Evolutionary conservation across 2,113 vertebrate species (phyloP), one percentile per base, ranked within the genome.

Genomic region (Hirundichthys speculiger): DNA sequence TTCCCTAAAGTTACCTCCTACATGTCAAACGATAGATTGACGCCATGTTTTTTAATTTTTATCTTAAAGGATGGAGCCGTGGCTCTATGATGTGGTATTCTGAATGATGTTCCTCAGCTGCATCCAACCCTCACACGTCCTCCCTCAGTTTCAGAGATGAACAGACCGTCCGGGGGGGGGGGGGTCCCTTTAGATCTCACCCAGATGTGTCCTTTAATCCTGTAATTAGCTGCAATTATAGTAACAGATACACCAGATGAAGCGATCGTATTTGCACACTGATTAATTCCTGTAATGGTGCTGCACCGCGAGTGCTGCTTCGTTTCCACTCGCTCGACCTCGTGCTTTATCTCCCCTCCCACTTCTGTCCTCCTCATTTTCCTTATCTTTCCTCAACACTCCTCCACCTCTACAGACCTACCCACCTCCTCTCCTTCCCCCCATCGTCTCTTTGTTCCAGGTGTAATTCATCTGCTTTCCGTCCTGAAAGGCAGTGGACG

Each of bases 191-290:
- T 43, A 80, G 76, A 79, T 82, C 83, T 70, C 67, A 21, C 65
- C 63, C 79, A 85, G 81, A 80, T 83, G 75, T 66, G 69, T 74
- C 65, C 81, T 89, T 89, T 87, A 86, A 84, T 87, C 83, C 61
- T 64, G 77, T 69, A 84, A 87, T 87, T 84, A 89, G 60, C 75
- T 58, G 51, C 69, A 89, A 87, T 89, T 84, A 89, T 4, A 39
- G 76, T 67, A 73, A 76, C 55, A 55, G 74, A 69, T 66, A 62
- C 57, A 40, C 19, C 53, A 73, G 69, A 80, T 81, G 71, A 66
- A 68, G 78, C 53, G 79, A 79, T 73, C 67, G 57, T 77, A 86
- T 84, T 88, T 81, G 84, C 82, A 79, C 77, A 77, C 57, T 51
- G 53, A 79, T 82, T 75, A 69, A 74, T 83, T 79, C 51, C 47